A percentile compares a stretch with the other conserved stretches of the same genome.
Evolutionary conservation across 64 coral and sea anemone genomes (phyloP).

Genomic region (Porites lutea): DNA sequence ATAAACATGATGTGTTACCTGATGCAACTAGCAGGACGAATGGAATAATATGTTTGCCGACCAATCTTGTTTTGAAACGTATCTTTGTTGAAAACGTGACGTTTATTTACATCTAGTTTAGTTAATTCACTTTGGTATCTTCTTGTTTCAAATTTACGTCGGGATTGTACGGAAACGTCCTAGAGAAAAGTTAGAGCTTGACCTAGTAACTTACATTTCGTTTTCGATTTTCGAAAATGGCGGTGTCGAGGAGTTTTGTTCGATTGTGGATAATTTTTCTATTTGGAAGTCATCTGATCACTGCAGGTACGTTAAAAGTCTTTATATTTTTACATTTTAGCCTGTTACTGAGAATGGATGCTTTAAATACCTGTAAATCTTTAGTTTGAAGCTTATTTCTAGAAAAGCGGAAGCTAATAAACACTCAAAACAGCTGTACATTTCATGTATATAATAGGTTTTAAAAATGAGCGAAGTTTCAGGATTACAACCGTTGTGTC

Average conservation of each 20-base stretch:
- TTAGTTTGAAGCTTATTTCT: no score
- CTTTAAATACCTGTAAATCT: no score
- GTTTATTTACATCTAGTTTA: not conserved
- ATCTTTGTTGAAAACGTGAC: not conserved
- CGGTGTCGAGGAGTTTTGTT: not conserved
- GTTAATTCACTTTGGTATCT: not conserved
- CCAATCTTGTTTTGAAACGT: constrained; percentile 39
- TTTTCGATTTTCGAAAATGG: not conserved
- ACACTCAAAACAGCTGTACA: no score
- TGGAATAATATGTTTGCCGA: not conserved
- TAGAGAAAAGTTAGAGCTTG: no score
- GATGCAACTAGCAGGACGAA: not conserved
- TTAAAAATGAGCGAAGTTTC: no score
- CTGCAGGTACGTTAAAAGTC: not conserved
- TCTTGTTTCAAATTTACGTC: not conserved
- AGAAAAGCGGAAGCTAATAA: no score
- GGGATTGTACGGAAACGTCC: no score
- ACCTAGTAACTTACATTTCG: not conserved
- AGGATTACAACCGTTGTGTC: no score
- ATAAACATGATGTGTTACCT: not conserved
- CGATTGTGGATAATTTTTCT: not conserved
- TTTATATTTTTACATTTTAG: no score
- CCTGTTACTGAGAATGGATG: no score
- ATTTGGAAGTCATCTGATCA: constrained; percentile 7
- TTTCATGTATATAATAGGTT: no score